phyloP scores from a whole-genome alignment of 2,113 vertebrate species.

The Atrichornis clamosus region DNA sequence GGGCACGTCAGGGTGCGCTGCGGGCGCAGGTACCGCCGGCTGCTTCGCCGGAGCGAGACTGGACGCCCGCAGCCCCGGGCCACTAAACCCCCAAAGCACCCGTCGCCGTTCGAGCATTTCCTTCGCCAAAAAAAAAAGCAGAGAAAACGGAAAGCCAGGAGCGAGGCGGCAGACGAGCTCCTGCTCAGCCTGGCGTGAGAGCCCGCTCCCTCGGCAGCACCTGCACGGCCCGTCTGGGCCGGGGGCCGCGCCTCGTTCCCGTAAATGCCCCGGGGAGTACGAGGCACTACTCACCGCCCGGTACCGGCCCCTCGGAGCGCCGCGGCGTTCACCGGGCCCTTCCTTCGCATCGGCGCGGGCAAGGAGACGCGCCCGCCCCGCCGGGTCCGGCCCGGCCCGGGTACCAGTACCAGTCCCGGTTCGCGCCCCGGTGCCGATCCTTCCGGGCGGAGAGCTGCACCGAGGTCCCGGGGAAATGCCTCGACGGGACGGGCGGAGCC shows the following conservation, averaged over 20 bases:
- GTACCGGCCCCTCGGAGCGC: background rate
- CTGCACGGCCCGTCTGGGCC: background rate
- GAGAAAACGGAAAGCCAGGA: background rate
- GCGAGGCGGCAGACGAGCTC: background rate
- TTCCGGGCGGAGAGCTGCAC: background rate
- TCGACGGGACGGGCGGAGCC: slow-evolving; percentile 40
- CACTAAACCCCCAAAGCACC: background rate
- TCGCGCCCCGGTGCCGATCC: background rate
- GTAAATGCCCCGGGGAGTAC: background rate
- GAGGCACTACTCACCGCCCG: slow-evolving; percentile 25
- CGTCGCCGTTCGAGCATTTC: background rate
- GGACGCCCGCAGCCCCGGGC: background rate
- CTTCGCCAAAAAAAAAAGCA: background rate
- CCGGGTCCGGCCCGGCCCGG: background rate
- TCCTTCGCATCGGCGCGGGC: background rate
- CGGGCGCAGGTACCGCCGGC: background rate
- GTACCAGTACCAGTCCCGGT: background rate
- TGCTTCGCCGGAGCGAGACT: background rate
- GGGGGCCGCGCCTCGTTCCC: background rate
- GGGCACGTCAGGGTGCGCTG: background rate
- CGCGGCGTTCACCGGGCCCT: background rate
- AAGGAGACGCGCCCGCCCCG: background rate
- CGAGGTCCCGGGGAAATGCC: background rate
- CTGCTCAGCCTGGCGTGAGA: background rate
- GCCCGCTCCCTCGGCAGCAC: background rate